Conservation (phyloP, 2,797 vertebrate genomes). For the Novumbra hubbsi region DNA sequence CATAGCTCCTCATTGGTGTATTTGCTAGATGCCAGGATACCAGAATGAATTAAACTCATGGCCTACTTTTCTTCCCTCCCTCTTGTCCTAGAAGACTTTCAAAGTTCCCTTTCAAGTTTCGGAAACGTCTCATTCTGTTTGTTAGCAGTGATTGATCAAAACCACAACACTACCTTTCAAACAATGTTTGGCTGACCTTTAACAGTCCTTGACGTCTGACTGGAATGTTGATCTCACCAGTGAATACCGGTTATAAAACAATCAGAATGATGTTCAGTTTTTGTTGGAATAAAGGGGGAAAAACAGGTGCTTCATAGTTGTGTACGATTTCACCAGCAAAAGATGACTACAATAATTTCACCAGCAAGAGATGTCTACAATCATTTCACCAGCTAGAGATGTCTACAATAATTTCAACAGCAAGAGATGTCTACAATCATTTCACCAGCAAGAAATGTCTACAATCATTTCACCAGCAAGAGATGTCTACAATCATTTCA, state of each 20-base stretch:
- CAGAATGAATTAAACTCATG: slow-evolving; percentile 57
- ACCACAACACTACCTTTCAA: background rate
- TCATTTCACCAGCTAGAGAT: too few relatives aligned
- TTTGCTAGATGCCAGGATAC: slow-evolving; percentile 60
- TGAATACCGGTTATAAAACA: background rate
- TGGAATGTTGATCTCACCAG: background rate
- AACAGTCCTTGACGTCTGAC: slow-evolving; percentile 26
- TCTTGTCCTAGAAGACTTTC: slow-evolving; percentile 53
- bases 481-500: too few relatives aligned
- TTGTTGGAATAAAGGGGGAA: background rate
- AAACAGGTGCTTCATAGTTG: background rate
- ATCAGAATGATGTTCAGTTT: background rate
- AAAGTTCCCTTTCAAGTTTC: slow-evolving; percentile 43
- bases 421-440: too few relatives aligned
- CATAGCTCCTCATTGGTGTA: slow-evolving; percentile 47
- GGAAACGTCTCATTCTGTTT: slow-evolving; percentile 38
- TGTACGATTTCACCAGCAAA: too few relatives aligned
- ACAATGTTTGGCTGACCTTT: slow-evolving; percentile 18
- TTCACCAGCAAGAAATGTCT: too few relatives aligned
- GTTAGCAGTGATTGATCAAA: slow-evolving; percentile 27
- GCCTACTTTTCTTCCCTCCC: slow-evolving; percentile 52
- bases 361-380: too few relatives aligned
- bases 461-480: too few relatives aligned
- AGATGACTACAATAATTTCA: too few relatives aligned
- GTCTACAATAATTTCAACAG: too few relatives aligned